phyloP scores from a whole-genome alignment of 2,888 invertebrate species.

The Parasteatoda lunata region DNA sequence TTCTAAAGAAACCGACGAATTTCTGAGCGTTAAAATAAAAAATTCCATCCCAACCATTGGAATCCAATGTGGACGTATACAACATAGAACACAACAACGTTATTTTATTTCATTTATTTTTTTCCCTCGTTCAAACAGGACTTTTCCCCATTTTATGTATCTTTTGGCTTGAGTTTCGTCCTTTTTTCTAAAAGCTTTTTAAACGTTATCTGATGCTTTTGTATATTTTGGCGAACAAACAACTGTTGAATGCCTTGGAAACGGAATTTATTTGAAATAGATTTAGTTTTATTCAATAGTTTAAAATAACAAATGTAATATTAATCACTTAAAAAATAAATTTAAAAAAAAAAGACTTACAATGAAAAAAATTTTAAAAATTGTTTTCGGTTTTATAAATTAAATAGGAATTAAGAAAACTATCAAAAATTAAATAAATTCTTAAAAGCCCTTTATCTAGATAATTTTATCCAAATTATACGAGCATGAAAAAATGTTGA shows the following conservation, averaged over 20 bases:
- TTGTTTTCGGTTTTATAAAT: too few relatives aligned
- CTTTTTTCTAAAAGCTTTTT: conserved; percentile 23
- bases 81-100: conserved; percentile 10
- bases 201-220: background rate
- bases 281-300: background rate
- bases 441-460: too few relatives aligned
- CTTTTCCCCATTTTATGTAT: conserved; percentile 16
- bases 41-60: conserved; percentile 19
- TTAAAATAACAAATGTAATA: too few relatives aligned
- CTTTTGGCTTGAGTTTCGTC: conserved; percentile 9
- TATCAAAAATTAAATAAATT: too few relatives aligned
- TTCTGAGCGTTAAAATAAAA: conserved; percentile 15
- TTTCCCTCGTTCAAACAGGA: background rate
- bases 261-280: background rate
- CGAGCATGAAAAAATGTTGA: too few relatives aligned
- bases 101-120: background rate
- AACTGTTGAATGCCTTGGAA: conserved; percentile 14
- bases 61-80: conserved; percentile 25
- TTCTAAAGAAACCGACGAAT: conserved; percentile 24
- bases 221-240: background rate
- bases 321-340: too few relatives aligned
- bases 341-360: too few relatives aligned
- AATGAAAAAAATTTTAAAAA: too few relatives aligned
- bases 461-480: too few relatives aligned
- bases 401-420: too few relatives aligned